Evolutionary conservation across 1,140 invertebrate species (phyloP).

Genomic region (Aphelenchoides avenae): DNA sequence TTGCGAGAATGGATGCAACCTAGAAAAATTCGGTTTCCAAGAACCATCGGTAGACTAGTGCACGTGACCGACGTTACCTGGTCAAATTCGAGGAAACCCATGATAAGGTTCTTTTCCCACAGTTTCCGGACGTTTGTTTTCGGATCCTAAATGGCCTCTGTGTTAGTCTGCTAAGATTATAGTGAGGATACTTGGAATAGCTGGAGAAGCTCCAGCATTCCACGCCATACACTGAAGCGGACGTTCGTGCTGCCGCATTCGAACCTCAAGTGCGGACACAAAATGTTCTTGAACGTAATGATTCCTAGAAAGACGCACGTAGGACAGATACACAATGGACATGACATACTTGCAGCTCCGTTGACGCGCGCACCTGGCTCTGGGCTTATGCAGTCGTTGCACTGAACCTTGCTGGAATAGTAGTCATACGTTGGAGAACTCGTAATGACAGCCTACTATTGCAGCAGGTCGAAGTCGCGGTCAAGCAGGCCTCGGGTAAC

Average conservation of each 20-base stretch:
- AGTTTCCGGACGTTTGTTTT: slow-evolving; percentile 55
- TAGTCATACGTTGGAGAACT: background rate
- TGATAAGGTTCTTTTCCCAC: slow-evolving; percentile 53
- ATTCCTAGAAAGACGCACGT: slow-evolving; percentile 28
- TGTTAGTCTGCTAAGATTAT: background rate
- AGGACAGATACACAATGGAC: background rate
- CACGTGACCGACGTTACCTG: too few relatives aligned
- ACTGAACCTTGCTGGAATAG: slow-evolving; percentile 36
- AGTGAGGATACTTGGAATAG: slow-evolving; percentile 48
- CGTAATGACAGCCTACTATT: slow-evolving; percentile 1
- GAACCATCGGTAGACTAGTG: too few relatives aligned
- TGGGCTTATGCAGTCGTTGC: slow-evolving; percentile 35
- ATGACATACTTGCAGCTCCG: background rate
- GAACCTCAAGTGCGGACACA: slow-evolving; percentile 56
- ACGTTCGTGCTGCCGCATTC: slow-evolving; percentile 58
- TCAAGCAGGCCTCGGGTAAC: slow-evolving; percentile 38
- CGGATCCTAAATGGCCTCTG: slow-evolving; percentile 32
- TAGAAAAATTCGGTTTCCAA: slow-evolving; percentile 7
- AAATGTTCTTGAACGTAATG: slow-evolving; percentile 47
- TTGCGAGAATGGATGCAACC: slow-evolving; percentile 42
- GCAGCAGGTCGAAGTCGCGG: slow-evolving; percentile 45
- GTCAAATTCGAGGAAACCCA: slow-evolving; percentile 58
- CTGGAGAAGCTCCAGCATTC: slow-evolving; percentile 58
- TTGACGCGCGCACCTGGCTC: background rate
- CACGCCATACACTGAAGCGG: slow-evolving; percentile 56